Evolutionary conservation across 2,888 invertebrate species (phyloP), one percentile per base, ranked within the genome.

Genomic region (Anorthoa munda): DNA sequence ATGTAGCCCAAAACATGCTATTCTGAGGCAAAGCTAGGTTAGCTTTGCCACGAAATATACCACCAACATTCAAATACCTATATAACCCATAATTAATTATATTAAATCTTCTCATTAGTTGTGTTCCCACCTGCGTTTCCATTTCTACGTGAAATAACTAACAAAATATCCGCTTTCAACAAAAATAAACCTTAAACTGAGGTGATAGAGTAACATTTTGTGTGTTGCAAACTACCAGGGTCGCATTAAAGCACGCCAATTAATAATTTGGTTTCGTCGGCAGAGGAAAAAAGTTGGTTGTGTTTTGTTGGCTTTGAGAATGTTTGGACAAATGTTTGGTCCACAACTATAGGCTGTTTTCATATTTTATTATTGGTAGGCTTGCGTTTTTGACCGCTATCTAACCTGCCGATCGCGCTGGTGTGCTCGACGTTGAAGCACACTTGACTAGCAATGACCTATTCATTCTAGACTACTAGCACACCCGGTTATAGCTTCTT

Each of bases 251-350:
- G 75, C 73, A 58, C 53, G 75, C 63, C 81, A 86, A 86, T 86
- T 86, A 87, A 86, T 84, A 79, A 87, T 87, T 86, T 74, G 63
- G 74, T 82, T 86, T 67, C 79, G 79, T 76, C 74, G 79, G 64
- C 66, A 18, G 72, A 73, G 67, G 60, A 77, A 77, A 84, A 86
- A 80, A 48, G 56, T 65, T 56, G 26, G 71, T 46, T 68, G 31
- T 55, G 55, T 72, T 77, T 46, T 50, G 56, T 75, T 66, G 64
- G 68, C 61, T 60, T 53, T 53, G 5, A 21, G 11, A 56, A 75
- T 69, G 58, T 75, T 85, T 74, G 72, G 15, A 21, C 39, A 17
- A 75, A 73, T 48, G 12, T 48, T 73, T 63, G 55, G 15, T 46
- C 9, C n/a, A 66, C 50, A 1, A 17, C 31, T 7, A 45, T 21